phyloP scores from a whole-genome alignment of 2,113 vertebrate genomes.

The Rhegmatorhina hoffmannsi region DNA sequence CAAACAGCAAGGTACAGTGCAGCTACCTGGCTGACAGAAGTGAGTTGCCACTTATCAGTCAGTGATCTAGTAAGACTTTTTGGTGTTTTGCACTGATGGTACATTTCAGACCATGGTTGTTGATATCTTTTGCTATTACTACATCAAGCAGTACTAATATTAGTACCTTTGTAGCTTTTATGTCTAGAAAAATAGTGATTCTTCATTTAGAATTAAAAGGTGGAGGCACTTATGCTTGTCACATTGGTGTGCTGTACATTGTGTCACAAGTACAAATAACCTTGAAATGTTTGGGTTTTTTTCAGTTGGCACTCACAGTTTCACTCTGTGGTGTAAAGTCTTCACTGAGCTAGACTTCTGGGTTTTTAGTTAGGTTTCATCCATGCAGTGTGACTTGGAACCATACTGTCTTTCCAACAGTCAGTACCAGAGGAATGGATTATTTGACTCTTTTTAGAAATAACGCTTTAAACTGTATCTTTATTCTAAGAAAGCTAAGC shows the following conservation, averaged over 20 bases:
- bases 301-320: background rate
- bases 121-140: background rate
- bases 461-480: background rate
- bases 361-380: background rate
- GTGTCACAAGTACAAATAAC: background rate
- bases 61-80: background rate
- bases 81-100: background rate
- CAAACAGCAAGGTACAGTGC: constrained; percentile 83
- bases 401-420: background rate
- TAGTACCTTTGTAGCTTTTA: background rate
- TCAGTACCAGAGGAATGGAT: background rate
- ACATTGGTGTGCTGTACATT: fast-evolving
- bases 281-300: background rate
- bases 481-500: background rate
- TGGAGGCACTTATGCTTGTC: background rate
- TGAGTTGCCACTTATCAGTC: background rate
- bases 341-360: background rate
- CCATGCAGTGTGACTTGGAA: background rate
- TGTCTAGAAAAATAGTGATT: background rate
- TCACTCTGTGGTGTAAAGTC: background rate
- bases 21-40: background rate
- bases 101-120: background rate
- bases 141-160: background rate
- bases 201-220: background rate
- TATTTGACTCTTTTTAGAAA: background rate